Percentiles rank a stretch among this genome's conserved stretches.
phyloP scores from a whole-genome alignment of 2,113 vertebrate genomes.

The Enhydra lutris region DNA sequence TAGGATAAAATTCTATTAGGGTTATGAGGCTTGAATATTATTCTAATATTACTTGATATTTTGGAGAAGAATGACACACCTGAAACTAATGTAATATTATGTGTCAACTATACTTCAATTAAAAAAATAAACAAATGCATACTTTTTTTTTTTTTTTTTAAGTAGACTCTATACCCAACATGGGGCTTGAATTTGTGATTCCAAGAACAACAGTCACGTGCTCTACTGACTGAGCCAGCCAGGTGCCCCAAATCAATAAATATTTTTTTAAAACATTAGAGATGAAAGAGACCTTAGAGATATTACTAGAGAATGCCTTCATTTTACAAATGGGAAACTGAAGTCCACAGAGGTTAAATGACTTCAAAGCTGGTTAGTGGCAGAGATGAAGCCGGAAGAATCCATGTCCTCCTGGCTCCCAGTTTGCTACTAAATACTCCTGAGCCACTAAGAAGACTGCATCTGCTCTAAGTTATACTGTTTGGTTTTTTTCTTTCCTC shows the following conservation, averaged over 20 bases:
- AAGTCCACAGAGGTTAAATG: not conserved
- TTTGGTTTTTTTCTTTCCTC: not conserved
- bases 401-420: not conserved
- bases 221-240: not conserved
- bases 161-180: not conserved
- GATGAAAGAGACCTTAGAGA: not conserved
- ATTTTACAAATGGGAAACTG: not conserved
- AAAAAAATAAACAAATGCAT: not conserved
- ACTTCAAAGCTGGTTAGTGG: not conserved
- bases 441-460: not conserved
- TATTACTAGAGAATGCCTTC: not conserved
- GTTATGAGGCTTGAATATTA: not conserved
- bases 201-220: not conserved
- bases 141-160: not conserved
- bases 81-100: not conserved
- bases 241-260: not conserved
- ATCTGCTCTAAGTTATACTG: not conserved
- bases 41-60: constrained; percentile 16
- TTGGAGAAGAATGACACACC: not conserved
- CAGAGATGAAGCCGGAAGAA: not conserved
- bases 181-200: not conserved
- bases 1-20: constrained; percentile 12
- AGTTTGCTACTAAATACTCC: not conserved
- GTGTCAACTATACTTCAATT: not conserved
- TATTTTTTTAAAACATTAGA: not conserved